Evolutionary conservation across 1,140 invertebrate species (phyloP), one percentile per base, ranked within the genome.

Genomic region (Scylla paramamosain): DNA sequence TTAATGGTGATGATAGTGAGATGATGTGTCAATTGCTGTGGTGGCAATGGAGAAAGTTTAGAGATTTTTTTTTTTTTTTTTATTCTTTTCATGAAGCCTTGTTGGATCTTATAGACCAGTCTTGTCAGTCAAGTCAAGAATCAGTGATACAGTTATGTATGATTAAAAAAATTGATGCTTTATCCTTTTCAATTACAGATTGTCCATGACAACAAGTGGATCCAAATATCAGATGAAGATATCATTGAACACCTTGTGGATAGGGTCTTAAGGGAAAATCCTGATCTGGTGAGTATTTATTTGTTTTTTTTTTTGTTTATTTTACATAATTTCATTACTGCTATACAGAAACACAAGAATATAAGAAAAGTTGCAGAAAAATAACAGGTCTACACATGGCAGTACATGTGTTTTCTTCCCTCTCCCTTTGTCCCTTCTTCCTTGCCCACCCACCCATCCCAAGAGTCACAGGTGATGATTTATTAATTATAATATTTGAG

Each of bases 201-300:
- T 87, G 92, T 93, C 16, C n/a, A 86, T 87, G 92, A 46, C 14
- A 93, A 93, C 52, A 93, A 93, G 82, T 93, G 92, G 92, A n/a
- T 93, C n/a, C 82, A 93, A 29, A 25, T 93, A 8, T 93, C 92
- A 20, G 25, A 84, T 48, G 83, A 93, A 25, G 92, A 93, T 8
- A 46, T 14, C 82, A 10, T 93, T 28, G 92, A 93, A 59, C n/a
- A 84, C 1, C 39, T 93, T 48, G 92, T 93, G 29, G 92, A 59
- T 4, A 93, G 25, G 4, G 45, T 93, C 29, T 93, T 93, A 31
- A 29, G 29, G 52, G 92, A 87, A 29, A 86, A 87, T 20, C 28
- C 6, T 16, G 16, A 93, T n/a, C 48, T 93, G 92, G 92, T 93
- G 25, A 87, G 92, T 52, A 28, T 84, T 25, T 83, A 6, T 59